Evolutionary conservation across 2,113 vertebrate species (phyloP), one percentile per base, ranked within the genome.

Genomic region (Xenopus tropicalis): DNA sequence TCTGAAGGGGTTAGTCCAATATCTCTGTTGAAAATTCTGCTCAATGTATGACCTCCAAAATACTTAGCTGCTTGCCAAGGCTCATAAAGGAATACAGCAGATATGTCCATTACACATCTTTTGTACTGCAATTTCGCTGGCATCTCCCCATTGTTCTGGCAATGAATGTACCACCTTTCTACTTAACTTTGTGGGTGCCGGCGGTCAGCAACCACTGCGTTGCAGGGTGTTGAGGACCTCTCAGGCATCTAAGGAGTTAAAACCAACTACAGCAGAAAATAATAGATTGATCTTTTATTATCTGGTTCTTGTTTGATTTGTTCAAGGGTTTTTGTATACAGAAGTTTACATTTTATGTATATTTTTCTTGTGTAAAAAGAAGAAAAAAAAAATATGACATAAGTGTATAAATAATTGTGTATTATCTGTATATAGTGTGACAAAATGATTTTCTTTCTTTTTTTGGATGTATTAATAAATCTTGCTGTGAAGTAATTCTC

Each of bases 301-400:
- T 96, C 87, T 94, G 91, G 93, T 96, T 93, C 16, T 96, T 94
- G 93, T 96, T 98, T 98, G 94, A 96, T 97, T 98, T 95, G 95
- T 98, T 96, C 96, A 96, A 98, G 95, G 96, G 95, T 98, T 98
- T 99, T 99, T 98, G 96, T 98, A 99, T 98, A 97, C 96, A 97
- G 91, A 98, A 89, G 96, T 99, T 99, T 99, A 99, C 97, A 98
- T 98, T 99, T 97, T 99, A 98, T 98, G 96, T 99, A 98, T 98
- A 98, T 98, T 98, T 98, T 98, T 99, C 95, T 98, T 95, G 94
- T 98, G 96, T 99, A 99, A 93, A 97, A 97, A 74, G 66, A 67
- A 61, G 51, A 51, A 72, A 64, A 72, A 52, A 71, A 43, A 71
- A 61, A 96, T 98, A 96, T 99, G 98, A 98, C 96, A 97, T 96